These are phyloP conservation scores for Microctenopoma steveboyesi DNA, from an alignment of 2,797 vertebrate genomes.

Conservation along the genomic window DNA sequence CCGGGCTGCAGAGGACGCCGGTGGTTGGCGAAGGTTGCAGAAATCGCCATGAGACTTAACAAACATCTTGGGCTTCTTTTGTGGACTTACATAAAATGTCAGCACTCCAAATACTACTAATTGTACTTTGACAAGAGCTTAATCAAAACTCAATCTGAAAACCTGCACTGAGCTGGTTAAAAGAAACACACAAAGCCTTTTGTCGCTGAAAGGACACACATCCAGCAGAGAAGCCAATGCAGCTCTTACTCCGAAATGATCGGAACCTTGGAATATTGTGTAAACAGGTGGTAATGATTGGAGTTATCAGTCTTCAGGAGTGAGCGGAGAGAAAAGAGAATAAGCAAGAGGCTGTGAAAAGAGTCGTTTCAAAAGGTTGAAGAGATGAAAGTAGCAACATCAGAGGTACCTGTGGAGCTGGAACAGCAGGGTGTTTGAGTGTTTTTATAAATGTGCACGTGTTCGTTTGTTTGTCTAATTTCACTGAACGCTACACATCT, in stretches of 20 bases:
- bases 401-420: slow-evolving; percentile 48
- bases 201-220: background rate
- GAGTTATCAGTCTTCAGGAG: slow-evolving; percentile 32
- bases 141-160: background rate
- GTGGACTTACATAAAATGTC: slow-evolving; percentile 7
- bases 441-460: background rate
- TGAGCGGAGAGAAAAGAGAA: slow-evolving; percentile 27
- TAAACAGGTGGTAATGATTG: slow-evolving; percentile 3
- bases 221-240: background rate
- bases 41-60: slow-evolving; percentile 16
- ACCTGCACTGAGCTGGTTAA: background rate
- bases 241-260: slow-evolving; percentile 8
- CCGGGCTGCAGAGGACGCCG: slow-evolving; percentile 26
- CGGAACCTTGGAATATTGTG: slow-evolving; percentile 4
- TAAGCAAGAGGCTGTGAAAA: slow-evolving; percentile 10
- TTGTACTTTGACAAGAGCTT: background rate
- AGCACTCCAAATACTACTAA: slow-evolving; percentile 16
- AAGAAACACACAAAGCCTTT: background rate
- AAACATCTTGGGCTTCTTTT: slow-evolving; percentile 22
- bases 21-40: slow-evolving; percentile 26
- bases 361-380: slow-evolving; percentile 33
- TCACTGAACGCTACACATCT: background rate
- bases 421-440: slow-evolving; percentile 6
- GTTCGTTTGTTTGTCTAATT: background rate
- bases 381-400: slow-evolving; percentile 58